These are phyloP conservation scores for Chaenodraco wilsoni DNA, from an alignment of 2,797 vertebrate genomes.

Conservation along the genomic window DNA sequence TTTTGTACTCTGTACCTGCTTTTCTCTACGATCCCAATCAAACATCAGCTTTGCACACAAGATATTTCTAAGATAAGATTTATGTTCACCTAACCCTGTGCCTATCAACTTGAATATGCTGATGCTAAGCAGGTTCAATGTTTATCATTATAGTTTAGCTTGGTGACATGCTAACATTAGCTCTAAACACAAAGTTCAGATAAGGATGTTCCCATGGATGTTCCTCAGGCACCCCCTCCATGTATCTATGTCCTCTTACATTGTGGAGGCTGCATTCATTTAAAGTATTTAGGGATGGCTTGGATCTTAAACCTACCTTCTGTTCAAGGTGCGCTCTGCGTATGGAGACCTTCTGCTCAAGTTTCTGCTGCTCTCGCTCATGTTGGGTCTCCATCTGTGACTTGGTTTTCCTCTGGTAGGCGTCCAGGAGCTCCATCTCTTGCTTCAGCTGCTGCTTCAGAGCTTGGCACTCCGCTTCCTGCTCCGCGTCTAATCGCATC, in stretches of 20 bases:
- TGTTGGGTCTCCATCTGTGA: slow-evolving; percentile 95
- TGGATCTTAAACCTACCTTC: slow-evolving; percentile 83
- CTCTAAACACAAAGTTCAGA: not conserved
- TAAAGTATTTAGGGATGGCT: slow-evolving; percentile 5
- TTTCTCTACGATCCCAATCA: not conserved
- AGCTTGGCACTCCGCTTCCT: slow-evolving; percentile 92
- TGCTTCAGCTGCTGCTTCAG: slow-evolving; percentile 85
- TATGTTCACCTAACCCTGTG: not conserved
- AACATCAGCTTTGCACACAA: not conserved
- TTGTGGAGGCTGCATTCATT: slow-evolving; percentile 13
- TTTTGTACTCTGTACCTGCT: too few relatives aligned
- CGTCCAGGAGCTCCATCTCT: slow-evolving; percentile 96
- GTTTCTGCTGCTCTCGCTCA: slow-evolving; percentile 92
- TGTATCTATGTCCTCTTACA: not conserved
- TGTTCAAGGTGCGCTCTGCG: slow-evolving; percentile 94
- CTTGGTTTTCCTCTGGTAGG: slow-evolving; percentile 96
- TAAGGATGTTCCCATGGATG: not conserved
- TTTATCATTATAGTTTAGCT: not conserved
- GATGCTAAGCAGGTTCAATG: not conserved
- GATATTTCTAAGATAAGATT: not conserved
- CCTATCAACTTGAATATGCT: not conserved
- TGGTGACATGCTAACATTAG: not conserved
- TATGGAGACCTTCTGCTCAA: slow-evolving; percentile 94
- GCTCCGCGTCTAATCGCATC: slow-evolving; percentile 92
- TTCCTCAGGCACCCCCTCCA: not conserved